Percentiles rank a stretch among this genome's conserved stretches.
phyloP scores from a whole-genome alignment of 1,140 invertebrate species.

The Euwallacea similis region DNA sequence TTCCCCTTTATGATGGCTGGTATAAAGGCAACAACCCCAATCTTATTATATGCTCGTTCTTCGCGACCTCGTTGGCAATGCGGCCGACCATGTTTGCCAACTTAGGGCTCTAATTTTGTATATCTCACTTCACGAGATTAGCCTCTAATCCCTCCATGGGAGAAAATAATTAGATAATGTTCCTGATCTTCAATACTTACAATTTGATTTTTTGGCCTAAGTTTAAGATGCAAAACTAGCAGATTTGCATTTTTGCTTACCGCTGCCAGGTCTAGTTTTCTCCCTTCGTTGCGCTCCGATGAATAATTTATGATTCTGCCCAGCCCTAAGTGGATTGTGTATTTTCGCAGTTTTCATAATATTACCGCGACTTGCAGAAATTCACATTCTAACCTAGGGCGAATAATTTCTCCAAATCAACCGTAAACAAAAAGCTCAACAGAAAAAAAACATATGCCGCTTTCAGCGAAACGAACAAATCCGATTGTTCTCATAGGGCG shows the following conservation, averaged over 20 bases:
- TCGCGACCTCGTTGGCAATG: constrained; percentile 22
- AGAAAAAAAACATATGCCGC: too few species aligned
- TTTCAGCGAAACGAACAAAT: too few species aligned
- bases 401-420: too few species aligned
- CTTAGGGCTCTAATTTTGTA: constrained; percentile 17
- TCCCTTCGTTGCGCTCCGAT: constrained; percentile 8
- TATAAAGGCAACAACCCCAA: constrained; percentile 19
- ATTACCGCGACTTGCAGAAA: too few species aligned
- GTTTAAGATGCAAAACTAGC: not conserved
- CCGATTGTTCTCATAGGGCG: too few species aligned
- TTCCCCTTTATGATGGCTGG: constrained; percentile 6
- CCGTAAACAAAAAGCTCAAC: too few species aligned
- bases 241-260: constrained; percentile 18
- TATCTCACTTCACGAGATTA: constrained; percentile 7
- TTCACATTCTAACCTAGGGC: too few species aligned
- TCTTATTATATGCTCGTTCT: constrained; percentile 23
- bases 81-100: constrained; percentile 24
- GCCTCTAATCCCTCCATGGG: not conserved
- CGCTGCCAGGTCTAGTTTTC: constrained; percentile 13
- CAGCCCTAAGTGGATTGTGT: constrained; percentile 6
- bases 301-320: constrained; percentile 15
- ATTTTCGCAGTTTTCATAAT: too few species aligned
- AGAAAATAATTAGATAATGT: too few species aligned
- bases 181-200: too few species aligned
- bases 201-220: too few species aligned